Evolutionary conservation across 2,888 invertebrate genomes (phyloP).

Genomic region (Calameuta filiformis): DNA sequence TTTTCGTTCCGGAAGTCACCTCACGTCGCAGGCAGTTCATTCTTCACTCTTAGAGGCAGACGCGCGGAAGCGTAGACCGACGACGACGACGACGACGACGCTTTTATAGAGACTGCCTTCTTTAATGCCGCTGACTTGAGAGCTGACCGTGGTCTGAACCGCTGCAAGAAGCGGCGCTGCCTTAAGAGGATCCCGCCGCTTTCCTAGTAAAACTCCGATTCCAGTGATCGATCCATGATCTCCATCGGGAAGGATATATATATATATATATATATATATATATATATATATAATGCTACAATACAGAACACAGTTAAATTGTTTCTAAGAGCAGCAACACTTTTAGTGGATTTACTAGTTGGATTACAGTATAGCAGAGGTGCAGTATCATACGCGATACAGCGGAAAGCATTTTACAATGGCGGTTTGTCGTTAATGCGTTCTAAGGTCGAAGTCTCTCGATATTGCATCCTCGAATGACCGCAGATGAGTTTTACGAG

Average conservation of each 20-base stretch:
- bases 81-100: conserved; percentile 2
- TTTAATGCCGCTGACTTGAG: neutral
- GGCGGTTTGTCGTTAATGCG: neutral
- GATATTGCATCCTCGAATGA: conserved; percentile 33
- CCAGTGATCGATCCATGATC: conserved; percentile 26
- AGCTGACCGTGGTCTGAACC: neutral
- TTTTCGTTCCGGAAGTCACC: conserved; percentile 38
- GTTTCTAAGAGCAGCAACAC: neutral
- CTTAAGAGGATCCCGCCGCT: conserved; percentile 47
- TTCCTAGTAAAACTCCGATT: conserved; percentile 40
- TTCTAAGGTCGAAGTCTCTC: neutral
- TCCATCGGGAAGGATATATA: neutral
- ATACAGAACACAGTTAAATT: neutral
- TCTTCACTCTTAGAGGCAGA: conserved; percentile 42
- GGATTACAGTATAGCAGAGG: neutral
- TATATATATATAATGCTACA: too few relatives aligned
- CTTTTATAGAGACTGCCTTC: conserved; percentile 9
- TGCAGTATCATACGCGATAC: neutral
- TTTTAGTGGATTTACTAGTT: neutral
- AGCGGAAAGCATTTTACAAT: neutral
- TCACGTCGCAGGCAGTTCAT: conserved; percentile 50
- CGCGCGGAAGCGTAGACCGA: conserved; percentile 9
- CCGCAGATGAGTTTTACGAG: conserved; percentile 60
- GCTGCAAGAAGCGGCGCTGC: conserved; percentile 43
- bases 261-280: neutral